Conservation (phyloP, 2,113 vertebrate species). For the Platysternon megacephalum region DNA sequence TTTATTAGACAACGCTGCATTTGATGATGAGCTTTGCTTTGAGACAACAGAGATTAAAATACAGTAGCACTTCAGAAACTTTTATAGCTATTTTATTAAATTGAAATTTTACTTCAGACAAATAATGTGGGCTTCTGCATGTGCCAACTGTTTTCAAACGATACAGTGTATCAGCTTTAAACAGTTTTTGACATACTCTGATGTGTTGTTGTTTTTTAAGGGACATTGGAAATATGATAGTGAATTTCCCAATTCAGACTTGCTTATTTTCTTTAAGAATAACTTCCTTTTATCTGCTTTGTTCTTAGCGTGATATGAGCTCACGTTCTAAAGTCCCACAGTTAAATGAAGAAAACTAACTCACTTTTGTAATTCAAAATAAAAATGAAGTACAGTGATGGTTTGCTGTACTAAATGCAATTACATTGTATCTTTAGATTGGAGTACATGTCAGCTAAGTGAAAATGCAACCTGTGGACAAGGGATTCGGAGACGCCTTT, state of each 20-base stretch:
- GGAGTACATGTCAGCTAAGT: constrained; percentile 93
- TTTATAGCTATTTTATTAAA: constrained; percentile 39
- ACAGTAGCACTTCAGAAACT: constrained; percentile 29
- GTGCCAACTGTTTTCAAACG: constrained; percentile 1
- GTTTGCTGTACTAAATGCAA: not conserved
- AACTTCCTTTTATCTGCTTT: not conserved
- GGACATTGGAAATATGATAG: not conserved
- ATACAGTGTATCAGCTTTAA: constrained; percentile 37
- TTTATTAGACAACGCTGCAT: not conserved
- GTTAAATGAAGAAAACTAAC: accelerated
- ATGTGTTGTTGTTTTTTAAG: accelerated
- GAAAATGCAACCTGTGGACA: constrained; percentile 89
- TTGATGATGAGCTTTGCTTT: constrained; percentile 33
- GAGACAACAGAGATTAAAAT: constrained; percentile 20
- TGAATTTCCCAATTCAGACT: not conserved
- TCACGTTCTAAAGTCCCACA: accelerated
- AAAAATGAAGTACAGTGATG: accelerated
- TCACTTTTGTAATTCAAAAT: accelerated
- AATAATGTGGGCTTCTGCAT: not conserved
- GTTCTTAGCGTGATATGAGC: not conserved
- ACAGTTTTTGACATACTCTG: not conserved
- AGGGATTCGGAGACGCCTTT: constrained; percentile 83
- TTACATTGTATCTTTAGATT: constrained; percentile 81
- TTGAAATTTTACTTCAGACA: constrained; percentile 36
- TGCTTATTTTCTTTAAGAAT: not conserved